Evolutionary conservation across 2,113 vertebrate species (phyloP).

Genomic region (Otus sunia): DNA sequence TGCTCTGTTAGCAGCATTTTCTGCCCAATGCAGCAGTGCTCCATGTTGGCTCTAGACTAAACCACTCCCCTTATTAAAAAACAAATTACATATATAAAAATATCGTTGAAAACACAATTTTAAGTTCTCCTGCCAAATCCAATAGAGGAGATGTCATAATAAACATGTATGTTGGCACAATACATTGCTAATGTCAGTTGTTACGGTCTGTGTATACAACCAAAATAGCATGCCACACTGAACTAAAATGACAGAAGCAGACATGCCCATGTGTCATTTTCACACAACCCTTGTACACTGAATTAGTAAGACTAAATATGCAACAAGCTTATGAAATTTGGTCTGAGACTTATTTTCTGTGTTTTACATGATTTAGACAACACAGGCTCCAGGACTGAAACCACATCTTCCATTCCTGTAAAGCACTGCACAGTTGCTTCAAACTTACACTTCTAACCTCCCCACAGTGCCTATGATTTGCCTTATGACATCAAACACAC

Average conservation of each 20-base stretch:
- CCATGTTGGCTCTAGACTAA: not conserved
- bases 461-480: not conserved
- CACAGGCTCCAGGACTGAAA: not conserved
- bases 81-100: not conserved
- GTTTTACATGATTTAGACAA: not conserved
- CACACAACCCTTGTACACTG: not conserved
- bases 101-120: not conserved
- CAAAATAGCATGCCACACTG: not conserved
- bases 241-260: not conserved
- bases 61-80: not conserved
- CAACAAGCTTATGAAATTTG: not conserved
- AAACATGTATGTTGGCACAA: not conserved
- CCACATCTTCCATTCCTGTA: not conserved
- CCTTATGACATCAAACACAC: not conserved
- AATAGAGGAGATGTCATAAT: not conserved
- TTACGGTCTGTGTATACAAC: not conserved
- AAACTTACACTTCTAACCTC: not conserved
- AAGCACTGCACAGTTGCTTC: not conserved
- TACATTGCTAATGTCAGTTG: not conserved
- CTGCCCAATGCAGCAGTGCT: not conserved
- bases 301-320: not conserved
- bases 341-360: not conserved
- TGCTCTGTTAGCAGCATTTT: conserved; percentile 36
- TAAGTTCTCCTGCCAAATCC: not conserved
- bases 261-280: not conserved